Evolutionary conservation across 1,140 invertebrate genomes (phyloP), one percentile per base, ranked within the genome.

Genomic region (Trachymyrmex cornetzi): DNA sequence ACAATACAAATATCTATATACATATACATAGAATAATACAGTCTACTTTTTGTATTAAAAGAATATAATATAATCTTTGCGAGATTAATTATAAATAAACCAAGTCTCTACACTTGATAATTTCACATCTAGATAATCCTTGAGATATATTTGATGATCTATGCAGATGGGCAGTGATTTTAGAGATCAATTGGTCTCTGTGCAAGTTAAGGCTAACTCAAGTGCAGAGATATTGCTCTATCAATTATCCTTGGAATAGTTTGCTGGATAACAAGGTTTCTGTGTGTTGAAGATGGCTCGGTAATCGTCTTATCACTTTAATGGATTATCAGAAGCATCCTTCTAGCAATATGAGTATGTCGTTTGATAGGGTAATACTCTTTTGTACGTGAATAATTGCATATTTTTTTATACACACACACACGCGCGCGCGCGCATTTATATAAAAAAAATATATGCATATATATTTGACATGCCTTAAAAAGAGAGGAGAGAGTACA

Each of bases 221-320:
- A 75, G 27, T n/a, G 19, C 16, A 38, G 57, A 48, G 34, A 63
- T 34, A 22, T 59, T 61, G 74, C 4, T 61, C 22, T n/a, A 77
- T 63, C 22, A 77, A 44, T 19, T n/a, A 74, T 74, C 63, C 22
- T 66, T 44, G 24, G 61, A 74, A 77, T 55, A 77, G 64, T 59
- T 61, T 75, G 48, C 22, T 34, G 14, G 57, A 14, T 66, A 74
- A 74, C 63, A 24, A 77, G 63, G 34, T 85, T 59, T 77, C 74
- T 38, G 11, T 24, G 27, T 19, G 9, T 24, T 48, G 38, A 67
- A 80, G 53, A 86, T 77, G 55, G 16, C 14, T 24, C 16, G 75
- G 38, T 79, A 85, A 85, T 85, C 48, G 63, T 69, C n/a, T 69
- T 69, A 64, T 19, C 2, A 50, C 11, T 27, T 85, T 67, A 85